A percentile compares a stretch with the other conserved stretches of the same genome.
phyloP scores from a whole-genome alignment of 2,113 vertebrate species.

The Bolborhynchus lineola region DNA sequence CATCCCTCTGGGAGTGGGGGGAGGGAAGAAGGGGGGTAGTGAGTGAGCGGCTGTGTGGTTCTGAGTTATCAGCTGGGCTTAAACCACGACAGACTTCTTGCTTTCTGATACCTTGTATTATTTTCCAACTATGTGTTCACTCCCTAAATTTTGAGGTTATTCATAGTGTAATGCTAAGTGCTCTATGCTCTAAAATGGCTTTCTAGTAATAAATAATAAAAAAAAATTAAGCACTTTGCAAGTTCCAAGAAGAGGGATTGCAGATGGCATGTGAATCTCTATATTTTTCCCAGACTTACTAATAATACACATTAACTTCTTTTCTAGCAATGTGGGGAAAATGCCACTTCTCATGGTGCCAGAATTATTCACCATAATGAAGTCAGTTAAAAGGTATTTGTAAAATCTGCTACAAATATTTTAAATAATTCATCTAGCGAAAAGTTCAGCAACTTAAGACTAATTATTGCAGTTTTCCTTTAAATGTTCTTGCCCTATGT shows the following conservation, averaged over 20 bases:
- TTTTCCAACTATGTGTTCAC: not conserved
- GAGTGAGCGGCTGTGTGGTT: too few relatives aligned
- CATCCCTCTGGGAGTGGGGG: too few relatives aligned
- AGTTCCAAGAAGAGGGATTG: not conserved
- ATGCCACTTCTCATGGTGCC: not conserved
- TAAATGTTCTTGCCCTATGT: slow-evolving; percentile 13
- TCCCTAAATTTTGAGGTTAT: not conserved
- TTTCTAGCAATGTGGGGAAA: slow-evolving; percentile 6
- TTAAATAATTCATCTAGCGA: slow-evolving; percentile 27
- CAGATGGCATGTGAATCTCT: not conserved
- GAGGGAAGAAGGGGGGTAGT: too few relatives aligned
- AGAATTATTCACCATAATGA: not conserved
- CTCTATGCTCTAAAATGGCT: too few relatives aligned
- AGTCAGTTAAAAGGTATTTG: slow-evolving; percentile 38
- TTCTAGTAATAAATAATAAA: not conserved
- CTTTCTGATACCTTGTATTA: not conserved
- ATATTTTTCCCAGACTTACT: slow-evolving; percentile 6
- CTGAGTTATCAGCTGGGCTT: too few relatives aligned
- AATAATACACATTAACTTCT: slow-evolving; percentile 16
- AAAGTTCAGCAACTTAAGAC: not conserved
- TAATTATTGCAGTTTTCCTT: slow-evolving; percentile 45
- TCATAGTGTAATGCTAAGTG: not conserved
- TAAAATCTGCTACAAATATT: slow-evolving; percentile 22
- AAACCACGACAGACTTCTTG: too few relatives aligned
- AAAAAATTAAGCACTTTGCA: not conserved